Percentiles rank a stretch among this genome's conserved stretches.
Conservation (phyloP, 2,888 invertebrate genomes). For the Troides helena region DNA sequence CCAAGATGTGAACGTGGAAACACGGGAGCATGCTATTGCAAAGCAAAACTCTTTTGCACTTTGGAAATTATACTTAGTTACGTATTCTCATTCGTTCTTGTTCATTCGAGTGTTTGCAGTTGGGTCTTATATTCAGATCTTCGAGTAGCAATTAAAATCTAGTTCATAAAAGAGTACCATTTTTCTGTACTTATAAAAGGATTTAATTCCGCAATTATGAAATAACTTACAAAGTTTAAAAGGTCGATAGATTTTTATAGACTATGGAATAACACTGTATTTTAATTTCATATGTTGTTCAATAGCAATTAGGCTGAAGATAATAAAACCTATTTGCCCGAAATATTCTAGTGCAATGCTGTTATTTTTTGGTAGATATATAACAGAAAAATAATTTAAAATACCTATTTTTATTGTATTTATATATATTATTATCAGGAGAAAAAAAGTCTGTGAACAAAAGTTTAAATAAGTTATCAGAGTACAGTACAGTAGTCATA, state of each 20-base stretch:
- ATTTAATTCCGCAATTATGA: not conserved
- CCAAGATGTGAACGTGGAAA: conserved; percentile 46
- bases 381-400: too few relatives aligned
- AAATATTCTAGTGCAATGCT: too few relatives aligned
- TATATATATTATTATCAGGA: too few relatives aligned
- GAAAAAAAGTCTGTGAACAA: not conserved
- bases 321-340: too few relatives aligned
- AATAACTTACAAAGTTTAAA: not conserved
- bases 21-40: conserved; percentile 44
- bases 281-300: too few relatives aligned
- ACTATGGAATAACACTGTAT: too few relatives aligned
- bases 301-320: too few relatives aligned
- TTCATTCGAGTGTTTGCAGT: not conserved
- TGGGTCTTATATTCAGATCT: not conserved
- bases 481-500: too few relatives aligned
- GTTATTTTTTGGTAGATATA: too few relatives aligned
- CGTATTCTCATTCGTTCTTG: not conserved
- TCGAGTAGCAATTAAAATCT: conserved; percentile 13
- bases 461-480: too few relatives aligned
- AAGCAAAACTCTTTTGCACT: conserved; percentile 36
- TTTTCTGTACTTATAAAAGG: not conserved
- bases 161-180: not conserved
- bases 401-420: too few relatives aligned
- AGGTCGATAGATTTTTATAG: too few relatives aligned
- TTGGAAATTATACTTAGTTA: conserved; percentile 30